Conservation (phyloP, 1,140 invertebrate species). For the Hyphantria cunea region DNA sequence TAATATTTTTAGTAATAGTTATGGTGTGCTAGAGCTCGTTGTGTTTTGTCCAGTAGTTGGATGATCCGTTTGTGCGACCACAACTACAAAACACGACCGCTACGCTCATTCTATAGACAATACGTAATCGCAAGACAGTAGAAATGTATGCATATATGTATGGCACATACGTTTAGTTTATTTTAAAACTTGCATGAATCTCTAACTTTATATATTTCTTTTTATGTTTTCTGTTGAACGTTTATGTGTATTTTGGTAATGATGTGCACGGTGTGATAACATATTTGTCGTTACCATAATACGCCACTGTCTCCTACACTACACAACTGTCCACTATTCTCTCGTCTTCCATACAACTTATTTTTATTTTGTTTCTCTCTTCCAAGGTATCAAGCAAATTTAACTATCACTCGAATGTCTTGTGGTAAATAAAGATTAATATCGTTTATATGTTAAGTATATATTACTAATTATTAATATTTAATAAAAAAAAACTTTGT, state of each 20-base stretch:
- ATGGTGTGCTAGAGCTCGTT: slow-evolving; percentile 32
- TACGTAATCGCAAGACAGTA: slow-evolving; percentile 25
- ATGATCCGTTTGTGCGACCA: slow-evolving; percentile 12
- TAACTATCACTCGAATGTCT: slow-evolving; percentile 60
- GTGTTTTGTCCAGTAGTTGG: slow-evolving; percentile 26
- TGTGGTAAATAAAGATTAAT: slow-evolving; percentile 48
- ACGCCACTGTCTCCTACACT: slow-evolving; percentile 38
- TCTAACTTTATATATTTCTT: slow-evolving; percentile 8
- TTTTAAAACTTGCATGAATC: slow-evolving; percentile 22
- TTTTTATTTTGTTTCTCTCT: slow-evolving; percentile 38
- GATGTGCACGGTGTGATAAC: slow-evolving; percentile 4
- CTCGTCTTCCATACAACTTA: slow-evolving; percentile 49
- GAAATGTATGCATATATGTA: slow-evolving; percentile 29
- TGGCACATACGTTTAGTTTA: slow-evolving; percentile 26
- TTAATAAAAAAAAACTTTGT: slow-evolving; percentile 35
- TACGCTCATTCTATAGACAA: slow-evolving; percentile 25
- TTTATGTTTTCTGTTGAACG: slow-evolving; percentile 13
- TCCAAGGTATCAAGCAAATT: slow-evolving; percentile 66
- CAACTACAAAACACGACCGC: slow-evolving; percentile 23
- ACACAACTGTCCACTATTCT: slow-evolving; percentile 41
- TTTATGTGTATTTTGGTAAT: slow-evolving; percentile 18
- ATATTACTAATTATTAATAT: slow-evolving; percentile 32
- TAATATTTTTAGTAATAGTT: slow-evolving; percentile 18
- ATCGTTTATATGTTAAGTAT: slow-evolving; percentile 54
- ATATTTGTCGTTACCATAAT: slow-evolving; percentile 3